These are phyloP conservation scores for Neotoma lepida DNA, from an alignment of 2,113 vertebrate species.

Conservation along the genomic window DNA sequence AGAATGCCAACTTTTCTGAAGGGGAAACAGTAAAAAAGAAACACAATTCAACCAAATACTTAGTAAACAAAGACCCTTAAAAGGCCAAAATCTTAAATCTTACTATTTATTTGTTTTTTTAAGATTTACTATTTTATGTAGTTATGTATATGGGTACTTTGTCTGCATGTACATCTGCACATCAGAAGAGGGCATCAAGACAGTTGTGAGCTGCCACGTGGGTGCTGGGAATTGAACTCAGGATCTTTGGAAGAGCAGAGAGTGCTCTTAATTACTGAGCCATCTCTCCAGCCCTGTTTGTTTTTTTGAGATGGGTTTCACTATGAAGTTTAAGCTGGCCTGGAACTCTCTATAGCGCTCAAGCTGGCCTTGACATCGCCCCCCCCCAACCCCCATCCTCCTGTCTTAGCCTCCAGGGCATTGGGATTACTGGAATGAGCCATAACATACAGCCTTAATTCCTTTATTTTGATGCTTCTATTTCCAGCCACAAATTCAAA, in stretches of 20 bases:
- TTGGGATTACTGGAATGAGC: background rate
- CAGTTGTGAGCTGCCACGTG: background rate
- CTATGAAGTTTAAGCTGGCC: background rate
- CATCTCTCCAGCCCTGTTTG: background rate
- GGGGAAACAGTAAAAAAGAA: conserved; percentile 57
- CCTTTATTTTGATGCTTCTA: conserved; percentile 52
- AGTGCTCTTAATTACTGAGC: background rate
- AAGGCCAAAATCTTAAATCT: conserved; percentile 30
- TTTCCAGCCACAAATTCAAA: conserved; percentile 57
- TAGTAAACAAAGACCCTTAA: conserved; percentile 34
- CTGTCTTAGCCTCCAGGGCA: background rate
- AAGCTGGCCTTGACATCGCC: background rate
- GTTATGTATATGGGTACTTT: background rate
- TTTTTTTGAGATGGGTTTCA: background rate
- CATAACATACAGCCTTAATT: background rate
- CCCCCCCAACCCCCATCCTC: too few species aligned
- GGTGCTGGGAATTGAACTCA: background rate
- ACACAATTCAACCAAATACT: conserved; percentile 36
- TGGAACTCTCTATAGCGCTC: background rate
- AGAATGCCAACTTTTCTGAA: conserved; percentile 55
- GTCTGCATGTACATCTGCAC: background rate
- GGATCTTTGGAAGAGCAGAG: background rate
- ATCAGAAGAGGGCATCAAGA: background rate
- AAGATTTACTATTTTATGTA: background rate
- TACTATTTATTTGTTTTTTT: background rate